Percentiles rank a stretch among this genome's conserved stretches.
Evolutionary conservation across 2,797 vertebrate genomes (phyloP).

Genomic region (Caiman crocodilus): DNA sequence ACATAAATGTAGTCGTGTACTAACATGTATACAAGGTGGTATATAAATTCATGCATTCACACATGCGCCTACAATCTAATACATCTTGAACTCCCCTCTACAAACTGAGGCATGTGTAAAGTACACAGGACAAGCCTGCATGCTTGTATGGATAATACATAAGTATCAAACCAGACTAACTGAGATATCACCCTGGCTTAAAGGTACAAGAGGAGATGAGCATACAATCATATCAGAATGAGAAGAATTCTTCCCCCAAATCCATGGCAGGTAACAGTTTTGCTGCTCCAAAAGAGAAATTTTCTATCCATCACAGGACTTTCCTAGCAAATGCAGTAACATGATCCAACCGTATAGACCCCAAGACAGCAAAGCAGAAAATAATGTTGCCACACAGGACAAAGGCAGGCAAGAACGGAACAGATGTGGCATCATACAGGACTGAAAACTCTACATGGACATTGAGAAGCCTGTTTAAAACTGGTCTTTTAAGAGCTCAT

Average conservation of each 20-base stretch:
- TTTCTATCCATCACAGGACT: background rate
- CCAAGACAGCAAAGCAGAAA: constrained; percentile 18
- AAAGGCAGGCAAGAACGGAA: constrained; percentile 1
- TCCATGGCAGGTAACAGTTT: background rate
- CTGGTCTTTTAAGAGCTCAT: constrained; percentile 27
- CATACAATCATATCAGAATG: background rate
- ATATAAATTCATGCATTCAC: background rate
- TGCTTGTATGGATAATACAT: background rate
- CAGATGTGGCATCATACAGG: background rate
- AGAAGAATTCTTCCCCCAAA: background rate
- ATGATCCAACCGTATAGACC: constrained; percentile 8
- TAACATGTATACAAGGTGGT: background rate
- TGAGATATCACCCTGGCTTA: background rate
- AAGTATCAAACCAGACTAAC: too few relatives aligned
- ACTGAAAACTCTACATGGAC: constrained; percentile 41
- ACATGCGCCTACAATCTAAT: fast-evolving
- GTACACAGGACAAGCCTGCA: background rate
- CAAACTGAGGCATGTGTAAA: fast-evolving
- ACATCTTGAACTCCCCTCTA: background rate
- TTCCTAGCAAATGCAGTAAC: background rate
- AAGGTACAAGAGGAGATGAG: background rate
- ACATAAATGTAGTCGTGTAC: background rate
- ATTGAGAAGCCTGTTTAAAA: constrained; percentile 18
- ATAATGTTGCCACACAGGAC: background rate
- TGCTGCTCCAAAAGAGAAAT: background rate